Evolutionary conservation across 2,797 vertebrate species (phyloP), one percentile per base, ranked within the genome.

Genomic region (Alca torda): DNA sequence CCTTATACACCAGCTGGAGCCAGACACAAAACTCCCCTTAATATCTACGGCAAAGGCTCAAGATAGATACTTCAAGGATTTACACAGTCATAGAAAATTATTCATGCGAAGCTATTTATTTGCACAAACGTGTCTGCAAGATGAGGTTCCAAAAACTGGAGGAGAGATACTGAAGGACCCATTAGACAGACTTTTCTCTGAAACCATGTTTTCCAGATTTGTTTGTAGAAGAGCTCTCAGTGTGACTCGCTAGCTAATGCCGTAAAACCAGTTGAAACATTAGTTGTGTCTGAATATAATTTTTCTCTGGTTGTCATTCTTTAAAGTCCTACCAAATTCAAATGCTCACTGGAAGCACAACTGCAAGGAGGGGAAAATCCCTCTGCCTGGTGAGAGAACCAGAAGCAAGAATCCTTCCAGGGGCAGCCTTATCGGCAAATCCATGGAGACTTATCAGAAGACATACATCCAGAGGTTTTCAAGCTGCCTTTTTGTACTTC

Each of bases 401-500:
- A 87, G 41, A 72, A 96, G 76, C 33, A 87, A 97, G 70, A 91
- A 94, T 81, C 68, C 74, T 95, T 95, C 77, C 85, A 93, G 77
- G 65, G 57, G 70, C 54, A 94, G 68, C 74, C 74, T 96, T 97
- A 93, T 93, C 90, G 92, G 84, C 69, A 95, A 95, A 95, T 93
- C 96, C 93, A 48, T 10, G 18, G 94, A 94, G 84, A 90, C 76
- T 92, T 96, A 96, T 80, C 87, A 63, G 84, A 93, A 95, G 76
- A 96, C 93, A 93, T 20, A 90, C 35, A 96, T 86, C 63, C 94
- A 96, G 93, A 76, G 78, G 78, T 93, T 93, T 95, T 70, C 82
- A 90, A 84, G 80, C 81, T 93, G 93, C 73, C 80, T 96, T 96
- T 96, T 76, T 87, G 37, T 91, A 95, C 90, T 92, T 87, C 91